A percentile compares a stretch with the other conserved stretches of the same genome.
Evolutionary conservation across 2,113 vertebrate genomes (phyloP).

Genomic region (Leptobrachium ailaonicum): DNA sequence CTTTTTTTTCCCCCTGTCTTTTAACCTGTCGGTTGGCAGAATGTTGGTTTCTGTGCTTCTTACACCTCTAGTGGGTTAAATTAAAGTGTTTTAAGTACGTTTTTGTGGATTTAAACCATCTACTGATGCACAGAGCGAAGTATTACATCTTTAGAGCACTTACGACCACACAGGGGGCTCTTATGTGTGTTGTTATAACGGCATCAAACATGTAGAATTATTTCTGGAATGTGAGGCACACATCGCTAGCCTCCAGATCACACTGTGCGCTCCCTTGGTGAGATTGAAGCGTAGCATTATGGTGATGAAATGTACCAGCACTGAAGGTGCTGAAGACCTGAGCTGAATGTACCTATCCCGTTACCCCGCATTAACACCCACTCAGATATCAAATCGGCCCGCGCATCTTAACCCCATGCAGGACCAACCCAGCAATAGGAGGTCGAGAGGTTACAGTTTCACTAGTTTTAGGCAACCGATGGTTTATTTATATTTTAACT

Average conservation of each 20-base stretch:
- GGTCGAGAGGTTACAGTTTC: too few species aligned
- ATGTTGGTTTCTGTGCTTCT: neutral
- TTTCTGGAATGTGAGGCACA: constrained; percentile 43
- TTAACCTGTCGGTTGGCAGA: neutral
- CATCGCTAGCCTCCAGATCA: constrained; percentile 3
- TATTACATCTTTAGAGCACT: neutral
- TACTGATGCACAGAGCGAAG: neutral
- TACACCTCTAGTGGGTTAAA: neutral
- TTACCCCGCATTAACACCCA: too few species aligned
- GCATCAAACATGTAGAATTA: constrained; percentile 38
- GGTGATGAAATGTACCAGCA: neutral
- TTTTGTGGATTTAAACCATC: neutral
- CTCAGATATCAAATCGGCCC: too few species aligned
- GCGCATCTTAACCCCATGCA: too few species aligned
- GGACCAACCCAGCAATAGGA: too few species aligned
- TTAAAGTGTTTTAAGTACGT: neutral
- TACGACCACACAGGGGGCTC: neutral
- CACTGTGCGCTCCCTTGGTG: neutral
- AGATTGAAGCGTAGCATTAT: neutral
- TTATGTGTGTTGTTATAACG: constrained; percentile 39
- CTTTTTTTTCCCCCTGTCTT: neutral
- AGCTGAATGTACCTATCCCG: neutral
- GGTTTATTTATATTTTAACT: too few species aligned
- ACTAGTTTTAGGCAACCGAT: too few species aligned
- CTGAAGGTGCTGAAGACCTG: neutral